Conservation (phyloP, 2,888 invertebrate genomes). For the Ormyrus thymus region DNA sequence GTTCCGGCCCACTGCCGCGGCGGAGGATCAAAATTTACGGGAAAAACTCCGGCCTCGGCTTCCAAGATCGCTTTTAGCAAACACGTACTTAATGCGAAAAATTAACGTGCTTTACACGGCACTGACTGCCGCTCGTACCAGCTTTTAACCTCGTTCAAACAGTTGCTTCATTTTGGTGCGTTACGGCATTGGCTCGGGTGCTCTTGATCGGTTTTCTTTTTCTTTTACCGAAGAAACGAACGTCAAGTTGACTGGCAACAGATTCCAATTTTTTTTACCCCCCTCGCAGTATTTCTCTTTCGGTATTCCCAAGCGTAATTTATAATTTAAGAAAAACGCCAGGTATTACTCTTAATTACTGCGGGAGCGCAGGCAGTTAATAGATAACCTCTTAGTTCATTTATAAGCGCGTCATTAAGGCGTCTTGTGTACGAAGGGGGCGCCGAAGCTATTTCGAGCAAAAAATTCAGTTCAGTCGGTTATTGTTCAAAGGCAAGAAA, state of each 20-base stretch:
- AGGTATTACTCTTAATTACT: slow-evolving; percentile 42
- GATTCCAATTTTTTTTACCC: not conserved
- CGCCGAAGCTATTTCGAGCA: slow-evolving; percentile 2
- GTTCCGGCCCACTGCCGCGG: slow-evolving; percentile 59
- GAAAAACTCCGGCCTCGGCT: slow-evolving; percentile 18
- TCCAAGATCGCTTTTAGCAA: slow-evolving; percentile 29
- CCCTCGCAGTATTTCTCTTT: not conserved
- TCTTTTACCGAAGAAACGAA: no score
- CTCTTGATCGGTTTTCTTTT: not conserved
- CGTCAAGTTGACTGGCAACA: not conserved
- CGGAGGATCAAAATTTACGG: slow-evolving; percentile 44
- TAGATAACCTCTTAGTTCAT: slow-evolving; percentile 45
- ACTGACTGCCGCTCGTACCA: not conserved
- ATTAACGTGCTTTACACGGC: slow-evolving; percentile 23
- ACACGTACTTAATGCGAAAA: slow-evolving; percentile 9
- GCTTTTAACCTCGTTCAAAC: not conserved
- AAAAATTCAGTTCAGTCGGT: slow-evolving; percentile 41
- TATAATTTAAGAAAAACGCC: slow-evolving; percentile 20
- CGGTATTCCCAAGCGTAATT: not conserved
- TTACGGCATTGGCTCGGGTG: no score
- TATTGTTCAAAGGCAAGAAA: slow-evolving; percentile 33
- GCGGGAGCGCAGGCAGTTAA: slow-evolving; percentile 10
- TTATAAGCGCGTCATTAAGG: slow-evolving; percentile 33
- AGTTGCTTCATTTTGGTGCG: no score
- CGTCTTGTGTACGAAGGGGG: not conserved